These are phyloP conservation scores for Acromyrmex echinatior DNA, from an alignment of 1,140 invertebrate genomes.

Conservation along the genomic window DNA sequence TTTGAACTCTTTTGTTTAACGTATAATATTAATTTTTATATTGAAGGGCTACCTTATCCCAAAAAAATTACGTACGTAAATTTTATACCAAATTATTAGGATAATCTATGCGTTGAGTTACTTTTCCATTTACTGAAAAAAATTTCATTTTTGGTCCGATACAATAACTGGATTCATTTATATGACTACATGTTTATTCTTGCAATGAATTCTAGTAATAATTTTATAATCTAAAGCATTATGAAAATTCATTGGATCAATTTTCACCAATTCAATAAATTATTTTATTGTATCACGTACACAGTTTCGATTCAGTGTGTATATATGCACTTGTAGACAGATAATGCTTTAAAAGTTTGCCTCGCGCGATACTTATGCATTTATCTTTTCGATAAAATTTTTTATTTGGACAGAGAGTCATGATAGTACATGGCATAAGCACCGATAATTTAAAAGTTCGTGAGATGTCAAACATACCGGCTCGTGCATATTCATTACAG, in stretches of 20 bases:
- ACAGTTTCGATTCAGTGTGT: too few species aligned
- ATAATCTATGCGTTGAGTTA: background rate
- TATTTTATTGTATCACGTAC: too few species aligned
- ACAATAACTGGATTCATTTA: too few species aligned
- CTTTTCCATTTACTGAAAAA: background rate
- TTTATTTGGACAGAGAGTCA: background rate
- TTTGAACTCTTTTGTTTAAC: background rate
- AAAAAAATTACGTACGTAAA: background rate
- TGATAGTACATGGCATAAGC: background rate
- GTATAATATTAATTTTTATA: background rate
- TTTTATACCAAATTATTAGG: background rate
- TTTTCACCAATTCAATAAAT: too few species aligned
- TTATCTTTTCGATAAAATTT: conserved; percentile 49
- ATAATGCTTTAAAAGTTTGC: background rate
- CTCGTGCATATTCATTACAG: background rate
- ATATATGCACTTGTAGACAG: background rate
- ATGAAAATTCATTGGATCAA: too few species aligned
- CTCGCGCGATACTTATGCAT: background rate
- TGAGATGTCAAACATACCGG: conserved; percentile 4
- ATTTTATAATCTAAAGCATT: too few species aligned
- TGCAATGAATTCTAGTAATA: too few species aligned
- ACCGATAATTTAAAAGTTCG: conserved; percentile 31
- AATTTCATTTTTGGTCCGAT: too few species aligned
- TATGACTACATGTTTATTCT: too few species aligned
- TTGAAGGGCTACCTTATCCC: background rate